phyloP scores from a whole-genome alignment of 2,113 vertebrate genomes.

The Leuciscus idus region DNA sequence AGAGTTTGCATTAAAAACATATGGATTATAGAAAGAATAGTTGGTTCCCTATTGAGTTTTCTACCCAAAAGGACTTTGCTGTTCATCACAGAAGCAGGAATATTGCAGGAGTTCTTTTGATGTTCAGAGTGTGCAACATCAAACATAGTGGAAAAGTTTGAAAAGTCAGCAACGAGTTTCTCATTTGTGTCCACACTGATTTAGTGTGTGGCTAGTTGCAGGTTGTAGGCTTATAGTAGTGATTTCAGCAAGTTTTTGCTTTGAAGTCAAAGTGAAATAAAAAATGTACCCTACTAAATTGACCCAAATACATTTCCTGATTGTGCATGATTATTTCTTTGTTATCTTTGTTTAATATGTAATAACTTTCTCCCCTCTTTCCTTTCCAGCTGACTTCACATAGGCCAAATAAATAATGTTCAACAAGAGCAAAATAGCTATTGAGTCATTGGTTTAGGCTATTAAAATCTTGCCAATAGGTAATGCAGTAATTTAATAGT shows the following conservation, averaged over 20 bases:
- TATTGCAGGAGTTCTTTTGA: neutral
- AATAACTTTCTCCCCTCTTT: neutral
- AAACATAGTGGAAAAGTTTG: constrained; percentile 2
- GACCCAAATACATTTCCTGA: neutral
- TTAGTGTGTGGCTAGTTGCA: constrained; percentile 25
- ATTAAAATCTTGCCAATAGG: neutral
- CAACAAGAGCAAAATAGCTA: neutral
- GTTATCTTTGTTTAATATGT: neutral
- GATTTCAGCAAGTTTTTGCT: neutral
- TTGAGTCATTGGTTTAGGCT: neutral
- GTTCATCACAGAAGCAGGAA: constrained; percentile 4
- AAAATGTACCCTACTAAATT: neutral
- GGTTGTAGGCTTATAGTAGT: neutral
- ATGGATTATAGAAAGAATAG: neutral
- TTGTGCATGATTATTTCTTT: neutral
- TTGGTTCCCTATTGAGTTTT: neutral
- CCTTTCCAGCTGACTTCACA: neutral
- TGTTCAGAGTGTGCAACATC: constrained; percentile 8
- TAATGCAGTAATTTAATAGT: neutral
- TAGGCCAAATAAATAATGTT: neutral
- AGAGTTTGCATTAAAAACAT: neutral
- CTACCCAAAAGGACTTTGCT: neutral
- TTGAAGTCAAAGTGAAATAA: neutral
- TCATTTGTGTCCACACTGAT: constrained; percentile 24
- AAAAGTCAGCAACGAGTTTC: neutral